Conservation (phyloP, 2,888 invertebrate species). For the Cecidostiba fungosa region DNA sequence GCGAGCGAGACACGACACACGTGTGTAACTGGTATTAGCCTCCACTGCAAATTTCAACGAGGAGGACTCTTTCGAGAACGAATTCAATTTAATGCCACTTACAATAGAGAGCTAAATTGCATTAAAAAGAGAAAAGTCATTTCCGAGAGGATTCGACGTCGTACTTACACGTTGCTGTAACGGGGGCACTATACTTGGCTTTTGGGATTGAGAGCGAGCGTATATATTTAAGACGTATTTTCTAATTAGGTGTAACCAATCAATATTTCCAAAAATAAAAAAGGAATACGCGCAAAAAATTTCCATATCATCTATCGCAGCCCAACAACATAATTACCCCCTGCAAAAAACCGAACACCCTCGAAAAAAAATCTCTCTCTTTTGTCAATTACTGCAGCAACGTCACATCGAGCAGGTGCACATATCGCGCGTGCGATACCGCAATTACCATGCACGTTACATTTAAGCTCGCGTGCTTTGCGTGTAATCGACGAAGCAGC, state of each 20-base stretch:
- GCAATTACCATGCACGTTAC: slow-evolving; percentile 39
- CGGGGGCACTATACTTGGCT: too few species aligned
- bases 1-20: neutral
- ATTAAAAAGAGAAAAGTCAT: slow-evolving; percentile 47
- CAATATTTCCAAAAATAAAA: too few species aligned
- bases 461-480: neutral
- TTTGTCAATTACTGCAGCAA: neutral
- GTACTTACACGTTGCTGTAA: neutral
- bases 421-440: slow-evolving; percentile 27
- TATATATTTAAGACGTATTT: neutral
- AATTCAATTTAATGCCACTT: slow-evolving; percentile 57
- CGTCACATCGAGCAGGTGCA: slow-evolving; percentile 25
- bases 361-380: neutral
- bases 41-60: slow-evolving; percentile 37
- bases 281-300: too few species aligned
- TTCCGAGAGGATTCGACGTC: slow-evolving; percentile 14
- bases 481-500: slow-evolving; percentile 25
- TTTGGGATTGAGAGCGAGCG: slow-evolving; percentile 31
- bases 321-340: neutral
- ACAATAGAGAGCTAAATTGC: slow-evolving; percentile 13
- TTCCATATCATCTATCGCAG: neutral
- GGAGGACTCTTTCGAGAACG: slow-evolving; percentile 12
- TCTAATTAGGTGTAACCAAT: too few species aligned
- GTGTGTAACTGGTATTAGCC: neutral
- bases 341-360: neutral